Percentiles rank a stretch among this genome's conserved stretches.
Conservation (phyloP, 2,888 invertebrate genomes). For the Hydrotaea cyrtoneurina region DNA sequence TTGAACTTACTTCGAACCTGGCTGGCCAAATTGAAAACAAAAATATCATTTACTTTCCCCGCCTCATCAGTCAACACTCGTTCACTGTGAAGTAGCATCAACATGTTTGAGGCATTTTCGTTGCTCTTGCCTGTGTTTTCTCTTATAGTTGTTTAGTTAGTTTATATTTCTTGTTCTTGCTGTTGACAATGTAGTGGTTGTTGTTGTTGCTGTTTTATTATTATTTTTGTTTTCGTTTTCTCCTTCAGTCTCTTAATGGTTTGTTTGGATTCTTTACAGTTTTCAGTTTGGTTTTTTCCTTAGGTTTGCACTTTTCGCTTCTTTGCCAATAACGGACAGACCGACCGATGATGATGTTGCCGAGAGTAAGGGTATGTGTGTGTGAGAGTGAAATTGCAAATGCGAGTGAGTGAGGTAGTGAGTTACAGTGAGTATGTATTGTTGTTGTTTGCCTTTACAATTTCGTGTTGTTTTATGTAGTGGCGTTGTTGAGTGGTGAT, state of each 20-base stretch:
- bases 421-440: neutral
- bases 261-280: constrained; percentile 49
- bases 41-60: neutral
- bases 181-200: neutral
- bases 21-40: too few relatives aligned
- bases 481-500: constrained; percentile 9
- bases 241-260: constrained; percentile 45
- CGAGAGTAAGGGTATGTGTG: constrained; percentile 3
- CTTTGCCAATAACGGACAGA: constrained; percentile 33
- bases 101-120: neutral
- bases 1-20: too few relatives aligned
- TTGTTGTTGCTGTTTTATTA: neutral
- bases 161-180: constrained; percentile 10
- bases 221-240: constrained; percentile 31
- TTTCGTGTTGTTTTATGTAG: constrained; percentile 1
- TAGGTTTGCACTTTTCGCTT: constrained; percentile 55
- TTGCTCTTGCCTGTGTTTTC: neutral
- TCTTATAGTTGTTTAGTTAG: neutral
- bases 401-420: neutral
- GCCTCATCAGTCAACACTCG: neutral
- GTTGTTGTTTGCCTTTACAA: constrained; percentile 5
- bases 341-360: too few relatives aligned
- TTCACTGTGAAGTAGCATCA: neutral
- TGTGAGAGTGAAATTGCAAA: neutral
- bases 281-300: constrained; percentile 36